These are phyloP conservation scores for Catharus bicknelli DNA, from an alignment of 2,113 vertebrate species.

Conservation along the genomic window DNA sequence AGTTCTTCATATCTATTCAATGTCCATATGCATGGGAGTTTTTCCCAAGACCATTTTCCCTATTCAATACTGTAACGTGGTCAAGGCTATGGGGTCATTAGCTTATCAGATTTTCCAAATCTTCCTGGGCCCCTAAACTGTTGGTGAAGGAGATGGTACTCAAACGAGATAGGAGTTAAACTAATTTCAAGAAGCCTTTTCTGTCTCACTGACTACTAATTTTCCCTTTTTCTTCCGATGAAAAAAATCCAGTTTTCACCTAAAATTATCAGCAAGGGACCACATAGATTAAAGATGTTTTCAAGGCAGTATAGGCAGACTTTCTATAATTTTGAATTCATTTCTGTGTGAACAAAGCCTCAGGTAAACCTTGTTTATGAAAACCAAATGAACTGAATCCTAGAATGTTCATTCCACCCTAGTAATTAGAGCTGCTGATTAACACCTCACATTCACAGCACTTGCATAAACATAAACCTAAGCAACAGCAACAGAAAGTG, in stretches of 20 bases:
- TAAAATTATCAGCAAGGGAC: not conserved
- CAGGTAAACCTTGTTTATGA: slow-evolving; percentile 62
- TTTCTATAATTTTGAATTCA: not conserved
- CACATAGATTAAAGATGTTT: not conserved
- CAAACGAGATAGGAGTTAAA: not conserved
- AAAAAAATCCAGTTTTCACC: not conserved
- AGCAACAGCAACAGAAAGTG: slow-evolving; percentile 59
- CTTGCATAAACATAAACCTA: slow-evolving; percentile 67
- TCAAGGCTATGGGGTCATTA: not conserved
- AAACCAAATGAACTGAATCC: slow-evolving; percentile 51
- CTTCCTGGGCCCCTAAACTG: not conserved
- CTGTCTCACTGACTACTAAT: not conserved
- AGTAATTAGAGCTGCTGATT: slow-evolving; percentile 65
- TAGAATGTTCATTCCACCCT: slow-evolving; percentile 61
- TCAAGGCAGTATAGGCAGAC: not conserved
- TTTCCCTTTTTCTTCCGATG: not conserved
- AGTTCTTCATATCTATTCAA: not conserved
- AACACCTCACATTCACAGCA: slow-evolving; percentile 61
- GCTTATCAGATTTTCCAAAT: not conserved
- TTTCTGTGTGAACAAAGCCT: slow-evolving; percentile 45
- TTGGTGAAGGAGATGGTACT: not conserved
- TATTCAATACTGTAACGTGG: not conserved
- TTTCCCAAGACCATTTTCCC: not conserved
- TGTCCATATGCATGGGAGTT: not conserved
- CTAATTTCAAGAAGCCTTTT: not conserved